Base-by-base conservation (phyloP, 1,140 invertebrate genomes). In the Atta colombica region DNA sequence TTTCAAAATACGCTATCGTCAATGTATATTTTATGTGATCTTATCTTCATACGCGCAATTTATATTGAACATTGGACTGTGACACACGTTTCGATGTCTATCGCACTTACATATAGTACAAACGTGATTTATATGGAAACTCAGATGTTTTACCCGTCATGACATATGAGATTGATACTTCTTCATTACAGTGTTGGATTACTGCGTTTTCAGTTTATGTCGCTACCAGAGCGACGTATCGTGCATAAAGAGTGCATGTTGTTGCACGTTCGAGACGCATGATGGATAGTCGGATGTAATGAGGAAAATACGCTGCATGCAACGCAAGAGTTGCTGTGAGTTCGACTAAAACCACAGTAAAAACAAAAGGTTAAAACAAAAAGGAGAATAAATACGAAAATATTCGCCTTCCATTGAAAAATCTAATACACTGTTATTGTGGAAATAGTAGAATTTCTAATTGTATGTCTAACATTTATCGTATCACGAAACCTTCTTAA, bases 271-370 rank as follows among this genome's bases (percentile, higher is more conserved):
- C 77, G 82, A 88, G 68, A 74, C 74, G 77, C 75, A 61, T 75
- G 69, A 45, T 74, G 72, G 63, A 85, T 75, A 61, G 71, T 65
- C 87, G 71, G 86, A 89, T 65, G 84, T 88, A 90, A 90, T 80
- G 86, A 88, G 75, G 80, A 72, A 77, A 90, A 77, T 69, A 86
- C 25, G 66, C 51, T n/a, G 60, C 60, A 85, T 77, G 72, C 35
- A 61, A 14, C 10, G 45, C 71, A 28, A 55, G 74, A 77, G 74
- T 25, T 85, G 58, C 53, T 55, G 45, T 49, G 60, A 85, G 31
- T 74, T 61, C 55, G 14, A 21, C n/a, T 77, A 77, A 85, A 85
- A 55, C 35, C 31, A 8, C 65, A 78, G 21, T 53, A 77, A 66
- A 85, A 85, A 66, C 53, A 18, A 65, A 21, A 66, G 14, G 3